A percentile compares a stretch with the other conserved stretches of the same genome.
Conservation (phyloP, 2,888 invertebrate species). For the Epirrita christyi region DNA sequence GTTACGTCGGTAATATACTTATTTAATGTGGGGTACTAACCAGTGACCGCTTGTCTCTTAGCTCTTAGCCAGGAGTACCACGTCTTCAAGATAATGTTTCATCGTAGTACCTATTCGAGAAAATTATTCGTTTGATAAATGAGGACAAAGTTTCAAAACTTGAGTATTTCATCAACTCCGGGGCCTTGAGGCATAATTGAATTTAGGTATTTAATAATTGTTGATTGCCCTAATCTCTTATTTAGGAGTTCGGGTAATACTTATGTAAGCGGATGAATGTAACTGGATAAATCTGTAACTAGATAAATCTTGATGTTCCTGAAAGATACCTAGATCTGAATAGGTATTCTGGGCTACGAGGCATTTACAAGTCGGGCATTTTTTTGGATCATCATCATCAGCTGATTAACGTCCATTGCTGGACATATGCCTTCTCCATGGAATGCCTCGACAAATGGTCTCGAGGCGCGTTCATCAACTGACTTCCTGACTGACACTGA, state of each 20-base stretch:
- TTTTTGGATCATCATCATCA: no score
- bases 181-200: conserved; percentile 36
- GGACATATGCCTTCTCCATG: no score
- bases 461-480: no score
- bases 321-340: no score
- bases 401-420: no score
- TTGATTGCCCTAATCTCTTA: conserved; percentile 42
- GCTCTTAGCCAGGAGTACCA: background rate
- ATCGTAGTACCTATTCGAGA: conserved; percentile 24
- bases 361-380: no score
- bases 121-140: conserved; percentile 39
- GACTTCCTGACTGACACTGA: no score
- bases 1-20: no score
- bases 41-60: no score
- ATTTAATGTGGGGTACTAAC: no score
- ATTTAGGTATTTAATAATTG: conserved; percentile 42
- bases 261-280: conserved; percentile 22
- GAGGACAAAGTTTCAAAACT: conserved; percentile 39
- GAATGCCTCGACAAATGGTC: no score
- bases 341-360: no score
- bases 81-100: conserved; percentile 26
- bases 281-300: conserved; percentile 2
- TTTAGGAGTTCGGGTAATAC: conserved; percentile 34
- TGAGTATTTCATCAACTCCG: conserved; percentile 40
- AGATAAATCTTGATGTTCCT: background rate